phyloP scores from a whole-genome alignment of 2,888 invertebrate genomes.

The Zaprionus obscuricornis region DNA sequence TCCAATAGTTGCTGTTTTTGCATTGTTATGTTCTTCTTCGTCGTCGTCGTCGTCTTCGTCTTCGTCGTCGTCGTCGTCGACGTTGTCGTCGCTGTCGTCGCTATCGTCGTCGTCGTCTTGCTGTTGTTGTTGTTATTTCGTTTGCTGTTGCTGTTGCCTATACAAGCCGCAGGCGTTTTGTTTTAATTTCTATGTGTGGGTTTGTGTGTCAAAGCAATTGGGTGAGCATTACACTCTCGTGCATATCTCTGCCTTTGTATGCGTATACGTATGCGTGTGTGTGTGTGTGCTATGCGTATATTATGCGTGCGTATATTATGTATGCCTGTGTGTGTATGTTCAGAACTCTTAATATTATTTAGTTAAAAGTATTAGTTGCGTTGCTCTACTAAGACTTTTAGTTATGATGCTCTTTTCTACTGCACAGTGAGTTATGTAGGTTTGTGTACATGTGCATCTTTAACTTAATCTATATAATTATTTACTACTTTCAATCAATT shows the following conservation, averaged over 20 bases:
- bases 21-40: no score
- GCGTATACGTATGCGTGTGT: background rate
- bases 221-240: conserved; percentile 47
- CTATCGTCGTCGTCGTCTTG: background rate
- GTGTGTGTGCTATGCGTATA: no score
- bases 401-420: no score
- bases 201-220: conserved; percentile 77
- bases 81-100: conserved; percentile 11
- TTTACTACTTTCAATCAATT: no score
- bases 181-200: conserved; percentile 74
- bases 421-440: no score
- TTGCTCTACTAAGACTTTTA: no score
- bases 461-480: no score
- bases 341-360: no score
- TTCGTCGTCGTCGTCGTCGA: conserved; percentile 3
- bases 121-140: conserved; percentile 21
- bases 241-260: background rate
- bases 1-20: no score
- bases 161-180: conserved; percentile 66
- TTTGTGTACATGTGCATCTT: no score
- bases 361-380: background rate
- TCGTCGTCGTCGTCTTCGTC: conserved; percentile 10
- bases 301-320: no score
- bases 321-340: no score
- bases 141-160: conserved; percentile 1